Evolutionary conservation across 2,797 vertebrate species (phyloP), one percentile per base, ranked within the genome.

Genomic region (Helicolenus hilgendorfi): DNA sequence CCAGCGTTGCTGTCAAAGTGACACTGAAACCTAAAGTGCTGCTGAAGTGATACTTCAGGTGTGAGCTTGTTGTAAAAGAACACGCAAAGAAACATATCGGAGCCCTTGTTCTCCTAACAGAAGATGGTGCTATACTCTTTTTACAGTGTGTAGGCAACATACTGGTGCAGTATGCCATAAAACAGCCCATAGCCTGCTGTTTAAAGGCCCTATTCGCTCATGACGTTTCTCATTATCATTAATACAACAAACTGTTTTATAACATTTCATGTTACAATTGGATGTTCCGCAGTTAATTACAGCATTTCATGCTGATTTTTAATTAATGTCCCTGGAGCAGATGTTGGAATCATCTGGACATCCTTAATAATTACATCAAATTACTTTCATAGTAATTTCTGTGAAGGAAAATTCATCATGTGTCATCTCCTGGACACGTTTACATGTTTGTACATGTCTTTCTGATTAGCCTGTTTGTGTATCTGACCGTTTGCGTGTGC

Each of bases 61-160:
- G 13, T 59, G 53, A 69, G 14, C 55, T 60, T 69, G 38, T 33
- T 70, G 18, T 31, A 26, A n/a, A 45, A 35, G 20, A 55, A 73
- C 31, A 55, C 56, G 14, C 5, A 65, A 60, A 65, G 22, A 64
- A 79, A 77, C 4, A 31, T 38, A 11, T 55, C 36, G 5, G 2
- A 26, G 7, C 22, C 6, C n/a, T 20, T 45, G 22, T 38, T 56
- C 29, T 55, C 29, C 41, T 5, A 53, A 80, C 77, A 85, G 86
- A 80, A 81, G 77, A 79, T 77, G 74, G 35, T 22, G 24, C 67
- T 71, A 18, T 18, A 11, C 53, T 72, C 53, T 62, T 76, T 83
- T 83, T 76, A 33, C 49, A 80, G 49, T 64, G 22, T 69, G 4
- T 9, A 56, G 35, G 3, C 31, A 58, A 38, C 29, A 4, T 49